Conservation (phyloP, 1,140 invertebrate genomes). For the Dreissena polymorpha region DNA sequence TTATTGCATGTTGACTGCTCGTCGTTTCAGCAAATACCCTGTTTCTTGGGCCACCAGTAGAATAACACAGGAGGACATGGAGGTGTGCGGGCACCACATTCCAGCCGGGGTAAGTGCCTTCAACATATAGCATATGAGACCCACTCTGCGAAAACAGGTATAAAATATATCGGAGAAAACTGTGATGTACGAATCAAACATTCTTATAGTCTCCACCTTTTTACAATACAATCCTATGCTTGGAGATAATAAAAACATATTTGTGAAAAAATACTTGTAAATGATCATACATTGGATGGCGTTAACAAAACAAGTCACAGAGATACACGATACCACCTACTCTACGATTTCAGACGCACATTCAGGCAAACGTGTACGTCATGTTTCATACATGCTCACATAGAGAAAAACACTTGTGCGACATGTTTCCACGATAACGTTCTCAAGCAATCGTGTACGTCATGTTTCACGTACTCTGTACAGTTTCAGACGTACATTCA, state of each 20-base stretch:
- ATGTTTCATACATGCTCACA: too few species aligned
- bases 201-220: neutral
- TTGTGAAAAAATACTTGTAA: too few species aligned
- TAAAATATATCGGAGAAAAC: neutral
- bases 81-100: slow-evolving; percentile 88
- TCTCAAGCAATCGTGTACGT: too few species aligned
- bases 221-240: neutral
- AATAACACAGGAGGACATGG: slow-evolving; percentile 88
- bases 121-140: neutral
- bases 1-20: too few species aligned
- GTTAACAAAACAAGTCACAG: too few species aligned
- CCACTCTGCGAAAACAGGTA: neutral
- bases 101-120: slow-evolving; percentile 87
- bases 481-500: slow-evolving; percentile 83
- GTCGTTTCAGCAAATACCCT: slow-evolving; percentile 84
- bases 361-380: too few species aligned
- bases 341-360: too few species aligned
- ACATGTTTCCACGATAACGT: slow-evolving; percentile 59
- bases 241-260: too few species aligned
- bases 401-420: too few species aligned
- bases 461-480: neutral
- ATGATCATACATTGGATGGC: too few species aligned
- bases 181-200: neutral
- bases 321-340: too few species aligned
- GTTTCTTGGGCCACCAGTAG: slow-evolving; percentile 92